Base-by-base conservation (phyloP, 2,888 invertebrate species). In the Ellobium chinense region DNA sequence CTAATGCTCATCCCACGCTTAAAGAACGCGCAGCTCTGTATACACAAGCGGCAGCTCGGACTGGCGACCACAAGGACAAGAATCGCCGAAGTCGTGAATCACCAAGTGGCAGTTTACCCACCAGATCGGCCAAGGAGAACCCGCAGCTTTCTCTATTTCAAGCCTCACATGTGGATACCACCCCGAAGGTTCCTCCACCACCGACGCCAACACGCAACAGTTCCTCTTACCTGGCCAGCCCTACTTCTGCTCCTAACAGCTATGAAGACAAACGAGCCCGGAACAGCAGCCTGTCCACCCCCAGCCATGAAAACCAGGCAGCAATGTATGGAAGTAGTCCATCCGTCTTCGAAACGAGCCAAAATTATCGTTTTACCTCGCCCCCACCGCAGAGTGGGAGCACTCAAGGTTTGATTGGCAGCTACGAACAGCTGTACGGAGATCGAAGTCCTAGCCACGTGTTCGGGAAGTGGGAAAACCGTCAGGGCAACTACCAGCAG, bases 361-460 rank as follows among this genome's bases (percentile, higher is more conserved):
- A 21, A 5, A 21, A 34, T 31, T 31, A 70, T 9, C 37, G 27
- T 0, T 34, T 14, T n/a, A 24, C 37, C 18, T 69, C 62, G 2
- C 69, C 69, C 9, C 29, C 78, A 39, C 24, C 66, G n/a, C 54
- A 60, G 9, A 12, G 12, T 4, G 62, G 69, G 5, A 58, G 31
- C 5, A 46, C 70, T 24, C 24, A 29, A 0, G 70, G 39, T 9
- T 39, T 78, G n/a, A 46, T 78, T 9, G 78, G 78, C 21, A 78
- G 78, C 31, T 78, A 62, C n/a, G 78, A 78, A 12, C 66, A 70
- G 24, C 69, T 78, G 18, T 78, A 78, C 68, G 78, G 78, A 12
- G 24, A 56, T 12, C 46, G 39, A 63, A 29, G 31, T 24, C 63
- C 62, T 62, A 2, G 27, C 2, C 72, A 72, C 14, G n/a, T 9